phyloP scores from a whole-genome alignment of 1,140 invertebrate genomes.

The Pinna nobilis region DNA sequence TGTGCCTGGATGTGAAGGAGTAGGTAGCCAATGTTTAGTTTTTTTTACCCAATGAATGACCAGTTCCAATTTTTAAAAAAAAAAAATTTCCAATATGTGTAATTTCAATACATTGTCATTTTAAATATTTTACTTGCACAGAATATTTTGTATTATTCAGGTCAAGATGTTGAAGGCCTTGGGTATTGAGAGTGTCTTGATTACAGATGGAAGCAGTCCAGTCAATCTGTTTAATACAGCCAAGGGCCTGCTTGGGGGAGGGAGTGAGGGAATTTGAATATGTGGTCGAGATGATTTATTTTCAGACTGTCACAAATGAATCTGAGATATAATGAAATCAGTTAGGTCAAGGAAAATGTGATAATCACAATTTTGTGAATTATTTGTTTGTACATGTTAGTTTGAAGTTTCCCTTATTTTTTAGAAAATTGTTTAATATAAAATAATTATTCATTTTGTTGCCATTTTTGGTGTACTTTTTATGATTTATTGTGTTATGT shows the following conservation, averaged over 20 bases:
- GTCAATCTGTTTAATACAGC: conserved; percentile 75
- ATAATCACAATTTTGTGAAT: too few species aligned
- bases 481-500: too few species aligned
- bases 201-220: conserved; percentile 72
- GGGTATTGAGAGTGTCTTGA: conserved; percentile 58
- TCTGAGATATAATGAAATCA: too few species aligned
- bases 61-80: neutral
- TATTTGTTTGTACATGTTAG: too few species aligned
- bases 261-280: neutral
- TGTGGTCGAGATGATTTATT: neutral
- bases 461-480: too few species aligned
- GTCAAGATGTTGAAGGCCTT: conserved; percentile 59
- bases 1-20: too few species aligned
- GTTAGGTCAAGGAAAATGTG: too few species aligned
- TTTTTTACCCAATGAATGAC: neutral
- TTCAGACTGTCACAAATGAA: neutral
- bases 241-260: conserved; percentile 64
- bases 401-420: neutral
- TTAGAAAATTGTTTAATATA: neutral
- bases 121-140: neutral
- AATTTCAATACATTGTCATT: neutral
- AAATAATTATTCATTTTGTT: too few species aligned
- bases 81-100: neutral
- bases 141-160: conserved; percentile 44
- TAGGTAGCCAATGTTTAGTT: too few species aligned